Base-by-base conservation (phyloP, 92 coral and sea anemone genomes). In the Muricea muricata region DNA sequence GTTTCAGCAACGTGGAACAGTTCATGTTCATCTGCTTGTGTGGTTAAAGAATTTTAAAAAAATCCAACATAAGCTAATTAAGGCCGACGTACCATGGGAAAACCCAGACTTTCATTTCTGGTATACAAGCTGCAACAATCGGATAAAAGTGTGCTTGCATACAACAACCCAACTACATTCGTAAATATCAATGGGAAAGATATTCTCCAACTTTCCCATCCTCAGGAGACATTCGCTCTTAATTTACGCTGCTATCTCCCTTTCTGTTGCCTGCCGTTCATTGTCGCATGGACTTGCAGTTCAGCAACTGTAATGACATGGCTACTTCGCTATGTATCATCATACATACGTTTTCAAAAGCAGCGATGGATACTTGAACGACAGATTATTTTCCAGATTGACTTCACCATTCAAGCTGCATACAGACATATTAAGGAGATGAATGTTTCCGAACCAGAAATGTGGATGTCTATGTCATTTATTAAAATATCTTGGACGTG, bases 231-330 rank as follows among this genome's bases (percentile, higher is more conserved):
- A 0, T 87, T 81, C 2, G 68, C 52, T 0, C 6, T 72, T 0
- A 89, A 89, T 32, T 31, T 89, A 7, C 31, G 91, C 1, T 90
- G 84, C 0, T 92, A 92, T 66, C 26, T 92, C 21, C 26, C 73
- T 26, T 54, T 6, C 85, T 33, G 33, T n/a, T 81, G n/a, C 89
- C 82, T 0, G 18, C 91, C 0, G 23, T 92, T 7, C 52, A 32
- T 0, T 92, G 95, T 28, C 35, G 87, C 0, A 87, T 83, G 84
- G 95, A 92, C 23, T 72, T 92, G 0, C 89, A 92, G 23, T 4
- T 29, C n/a, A 60, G 91, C 1, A 89, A 89, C 39, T 85, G 87
- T n/a, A 77, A 56, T n/a, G 78, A 61, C 0, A 87, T 92, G 91
- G n/a, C 6, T 84, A 0, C 50, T 92, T 21, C 73, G 72, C 0